A percentile compares a stretch with the other conserved stretches of the same genome.
Evolutionary conservation across 1,140 invertebrate species (phyloP).

Genomic region (Popillia japonica): DNA sequence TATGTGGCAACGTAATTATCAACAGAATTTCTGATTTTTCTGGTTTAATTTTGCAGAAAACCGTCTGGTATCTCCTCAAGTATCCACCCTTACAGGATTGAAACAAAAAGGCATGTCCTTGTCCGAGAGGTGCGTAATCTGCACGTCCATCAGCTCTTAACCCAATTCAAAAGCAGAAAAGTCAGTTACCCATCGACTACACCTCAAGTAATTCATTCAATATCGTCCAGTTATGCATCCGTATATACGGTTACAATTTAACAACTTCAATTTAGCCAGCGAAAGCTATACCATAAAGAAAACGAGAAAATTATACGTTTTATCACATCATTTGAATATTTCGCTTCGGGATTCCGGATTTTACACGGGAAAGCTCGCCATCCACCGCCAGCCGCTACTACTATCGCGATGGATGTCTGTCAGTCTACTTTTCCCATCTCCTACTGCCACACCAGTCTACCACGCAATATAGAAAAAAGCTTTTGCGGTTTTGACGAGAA

Average conservation of each 20-base stretch:
- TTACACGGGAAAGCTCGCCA: background rate
- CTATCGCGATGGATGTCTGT: background rate
- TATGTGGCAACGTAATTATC: too few species aligned
- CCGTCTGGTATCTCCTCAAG: too few species aligned
- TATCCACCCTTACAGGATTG: too few species aligned
- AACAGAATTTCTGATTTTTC: too few species aligned
- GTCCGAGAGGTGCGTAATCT: too few species aligned
- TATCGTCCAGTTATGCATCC: background rate
- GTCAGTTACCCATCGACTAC: too few species aligned
- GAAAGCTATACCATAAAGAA: background rate
- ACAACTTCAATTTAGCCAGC: conserved; percentile 5
- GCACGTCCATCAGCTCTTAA: too few species aligned
- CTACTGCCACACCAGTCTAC: background rate
- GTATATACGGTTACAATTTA: background rate
- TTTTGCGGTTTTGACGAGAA: conserved; percentile 9
- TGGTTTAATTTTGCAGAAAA: too few species aligned
- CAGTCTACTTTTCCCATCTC: background rate
- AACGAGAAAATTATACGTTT: conserved; percentile 11
- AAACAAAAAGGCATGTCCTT: too few species aligned
- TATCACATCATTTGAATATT: conserved; percentile 6
- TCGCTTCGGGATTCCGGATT: background rate
- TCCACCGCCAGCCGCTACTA: background rate
- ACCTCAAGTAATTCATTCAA: too few species aligned
- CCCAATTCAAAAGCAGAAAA: too few species aligned
- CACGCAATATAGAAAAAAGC: conserved; percentile 6